phyloP scores from a whole-genome alignment of 2,113 vertebrate genomes.

The Castor canadensis region DNA sequence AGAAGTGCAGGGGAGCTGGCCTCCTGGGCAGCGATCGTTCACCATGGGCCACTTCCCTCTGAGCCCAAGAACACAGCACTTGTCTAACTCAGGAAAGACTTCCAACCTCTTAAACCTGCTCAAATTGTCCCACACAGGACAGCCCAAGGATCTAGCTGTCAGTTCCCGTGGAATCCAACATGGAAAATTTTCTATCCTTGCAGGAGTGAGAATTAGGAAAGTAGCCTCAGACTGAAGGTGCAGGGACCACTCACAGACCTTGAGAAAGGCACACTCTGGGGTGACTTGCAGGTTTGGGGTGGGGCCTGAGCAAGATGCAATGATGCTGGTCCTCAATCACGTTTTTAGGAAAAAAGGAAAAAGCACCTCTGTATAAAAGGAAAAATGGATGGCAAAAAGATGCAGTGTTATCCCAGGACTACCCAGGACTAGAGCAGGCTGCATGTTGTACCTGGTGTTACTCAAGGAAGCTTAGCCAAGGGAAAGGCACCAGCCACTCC shows the following conservation, averaged over 20 bases:
- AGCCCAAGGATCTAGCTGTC: too few species aligned
- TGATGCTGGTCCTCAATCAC: neutral
- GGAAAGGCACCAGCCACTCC: too few species aligned
- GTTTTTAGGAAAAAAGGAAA: neutral
- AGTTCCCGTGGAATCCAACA: neutral
- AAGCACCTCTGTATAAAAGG: neutral
- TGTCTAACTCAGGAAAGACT: accelerated
- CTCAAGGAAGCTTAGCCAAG: neutral
- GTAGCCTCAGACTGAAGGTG: accelerated
- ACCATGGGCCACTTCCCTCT: too few species aligned
- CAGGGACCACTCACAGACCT: too few species aligned
- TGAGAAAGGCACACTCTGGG: neutral
- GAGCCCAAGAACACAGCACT: neutral
- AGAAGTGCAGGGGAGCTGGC: accelerated
- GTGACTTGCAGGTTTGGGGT: neutral
- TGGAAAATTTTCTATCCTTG: too few species aligned
- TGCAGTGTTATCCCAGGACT: neutral
- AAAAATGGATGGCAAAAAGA: accelerated
- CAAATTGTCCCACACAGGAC: neutral
- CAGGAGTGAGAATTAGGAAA: neutral
- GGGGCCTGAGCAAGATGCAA: accelerated
- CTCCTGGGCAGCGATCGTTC: neutral
- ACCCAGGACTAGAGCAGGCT: neutral
- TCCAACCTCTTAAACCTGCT: neutral
- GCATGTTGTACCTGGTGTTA: neutral